Evolutionary conservation across 2,888 invertebrate genomes (phyloP).

Genomic region (Exocentrus adspersus): DNA sequence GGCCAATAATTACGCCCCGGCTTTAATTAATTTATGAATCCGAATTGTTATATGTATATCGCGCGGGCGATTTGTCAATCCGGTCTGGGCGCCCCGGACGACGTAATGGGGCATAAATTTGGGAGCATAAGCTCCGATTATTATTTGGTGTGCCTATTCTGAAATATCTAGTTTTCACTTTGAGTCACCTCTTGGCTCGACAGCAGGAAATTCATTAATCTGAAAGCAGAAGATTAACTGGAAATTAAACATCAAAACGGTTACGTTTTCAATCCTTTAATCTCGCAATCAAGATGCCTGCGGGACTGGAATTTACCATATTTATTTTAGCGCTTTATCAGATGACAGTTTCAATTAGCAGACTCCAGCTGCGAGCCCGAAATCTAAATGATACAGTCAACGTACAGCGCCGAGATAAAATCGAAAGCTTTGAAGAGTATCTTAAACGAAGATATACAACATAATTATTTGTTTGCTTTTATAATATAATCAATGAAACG

Average conservation of each 20-base stretch:
- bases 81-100: neutral
- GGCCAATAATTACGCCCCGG: conserved; percentile 10
- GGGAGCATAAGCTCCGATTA: no score
- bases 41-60: conserved; percentile 21
- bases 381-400: no score
- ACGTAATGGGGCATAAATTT: conserved; percentile 9
- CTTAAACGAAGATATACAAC: no score
- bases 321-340: conserved; percentile 17
- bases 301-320: neutral
- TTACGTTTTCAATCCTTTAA: conserved; percentile 15
- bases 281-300: conserved; percentile 12
- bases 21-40: conserved; percentile 18
- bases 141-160: no score
- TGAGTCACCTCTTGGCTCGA: no score
- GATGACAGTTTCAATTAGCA: conserved; percentile 22
- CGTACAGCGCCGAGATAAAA: neutral
- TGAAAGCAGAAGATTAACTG: conserved; percentile 10
- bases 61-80: conserved; percentile 12
- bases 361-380: neutral
- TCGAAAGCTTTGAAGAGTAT: neutral
- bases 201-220: neutral
- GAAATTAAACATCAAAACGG: conserved; percentile 21
- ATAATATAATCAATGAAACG: no score
- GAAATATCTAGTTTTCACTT: no score
- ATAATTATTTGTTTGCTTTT: no score